phyloP scores from a whole-genome alignment of 2,888 invertebrate genomes.

The Petrolisthes manimaculis region DNA sequence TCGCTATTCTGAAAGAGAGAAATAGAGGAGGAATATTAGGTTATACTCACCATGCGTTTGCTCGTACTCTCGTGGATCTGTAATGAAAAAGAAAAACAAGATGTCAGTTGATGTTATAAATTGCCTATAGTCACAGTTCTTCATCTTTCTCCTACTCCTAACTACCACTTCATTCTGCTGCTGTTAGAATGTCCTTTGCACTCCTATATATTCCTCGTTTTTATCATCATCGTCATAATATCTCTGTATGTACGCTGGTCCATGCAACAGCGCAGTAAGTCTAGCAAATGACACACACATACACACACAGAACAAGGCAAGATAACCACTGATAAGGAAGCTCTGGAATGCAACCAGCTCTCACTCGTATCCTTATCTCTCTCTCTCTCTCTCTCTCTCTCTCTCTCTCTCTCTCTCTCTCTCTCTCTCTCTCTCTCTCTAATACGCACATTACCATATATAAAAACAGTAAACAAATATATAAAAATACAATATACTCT shows the following conservation, averaged over 20 bases:
- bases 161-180: no score
- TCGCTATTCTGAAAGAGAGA: background rate
- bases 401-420: no score
- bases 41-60: no score
- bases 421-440: no score
- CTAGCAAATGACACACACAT: background rate
- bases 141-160: no score
- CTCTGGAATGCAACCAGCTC: background rate
- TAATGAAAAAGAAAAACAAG: no score
- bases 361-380: background rate
- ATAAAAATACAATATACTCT: background rate
- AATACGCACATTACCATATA: no score
- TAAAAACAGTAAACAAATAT: background rate
- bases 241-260: background rate
- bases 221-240: background rate
- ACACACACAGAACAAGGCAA: background rate
- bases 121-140: no score
- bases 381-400: slow-evolving; percentile 41
- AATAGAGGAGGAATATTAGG: background rate
- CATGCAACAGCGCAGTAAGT: background rate
- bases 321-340: background rate
- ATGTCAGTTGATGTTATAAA: no score
- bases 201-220: background rate
- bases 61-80: no score
- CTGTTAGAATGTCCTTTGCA: no score